phyloP scores from a whole-genome alignment of 64 coral and sea anemone genomes.

The Stichodactyla helianthus region DNA sequence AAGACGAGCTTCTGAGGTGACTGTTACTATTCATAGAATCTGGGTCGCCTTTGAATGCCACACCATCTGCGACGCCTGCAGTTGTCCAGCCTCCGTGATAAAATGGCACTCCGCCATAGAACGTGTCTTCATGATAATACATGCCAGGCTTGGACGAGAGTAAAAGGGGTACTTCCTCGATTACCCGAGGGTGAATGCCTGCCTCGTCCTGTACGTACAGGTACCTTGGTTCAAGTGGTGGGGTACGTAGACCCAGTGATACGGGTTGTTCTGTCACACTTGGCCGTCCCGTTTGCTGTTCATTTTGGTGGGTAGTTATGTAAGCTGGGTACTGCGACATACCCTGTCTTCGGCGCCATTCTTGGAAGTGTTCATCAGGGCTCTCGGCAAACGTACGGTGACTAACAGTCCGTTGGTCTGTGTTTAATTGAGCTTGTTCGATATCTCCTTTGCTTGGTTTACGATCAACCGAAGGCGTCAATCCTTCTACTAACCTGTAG shows the following conservation, averaged over 20 bases:
- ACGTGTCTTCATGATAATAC: slow-evolving; percentile 39
- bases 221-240: slow-evolving; percentile 6
- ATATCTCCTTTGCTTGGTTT: neutral
- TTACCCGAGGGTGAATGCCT: slow-evolving; percentile 20
- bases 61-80: slow-evolving; percentile 2
- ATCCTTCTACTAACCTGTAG: neutral
- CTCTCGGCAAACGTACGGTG: slow-evolving; percentile 34
- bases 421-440: neutral
- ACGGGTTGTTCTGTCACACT: slow-evolving; percentile 21
- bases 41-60: slow-evolving; percentile 6
- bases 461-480: neutral
- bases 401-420: neutral
- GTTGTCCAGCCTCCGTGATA: slow-evolving; percentile 38
- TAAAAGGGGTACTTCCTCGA: slow-evolving; percentile 22
- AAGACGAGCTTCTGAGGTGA: slow-evolving; percentile 37
- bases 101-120: slow-evolving; percentile 24
- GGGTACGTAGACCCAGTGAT: neutral
- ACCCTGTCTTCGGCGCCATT: slow-evolving; percentile 49
- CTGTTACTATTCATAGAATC: slow-evolving; percentile 22
- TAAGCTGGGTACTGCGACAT: slow-evolving; percentile 7
- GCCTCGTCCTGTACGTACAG: slow-evolving; percentile 27
- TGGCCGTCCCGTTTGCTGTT: neutral
- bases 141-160: slow-evolving; percentile 31
- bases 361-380: slow-evolving; percentile 48
- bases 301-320: neutral